Evolutionary conservation across 2,797 vertebrate species (phyloP), one percentile per base, ranked within the genome.

Genomic region (Melanotaenia maccullochi): DNA sequence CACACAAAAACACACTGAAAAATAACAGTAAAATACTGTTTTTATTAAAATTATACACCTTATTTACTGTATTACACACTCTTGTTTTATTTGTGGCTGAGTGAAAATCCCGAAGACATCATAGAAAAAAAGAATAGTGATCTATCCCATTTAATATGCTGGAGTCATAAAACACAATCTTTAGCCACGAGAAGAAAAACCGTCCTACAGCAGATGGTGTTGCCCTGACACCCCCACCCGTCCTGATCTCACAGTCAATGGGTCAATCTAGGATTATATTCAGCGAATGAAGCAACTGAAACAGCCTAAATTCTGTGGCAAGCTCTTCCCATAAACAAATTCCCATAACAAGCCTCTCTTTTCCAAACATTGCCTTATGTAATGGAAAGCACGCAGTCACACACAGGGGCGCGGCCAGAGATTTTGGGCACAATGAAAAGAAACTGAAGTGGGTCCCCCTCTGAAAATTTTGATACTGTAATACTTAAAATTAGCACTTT

Each of bases 261-360:
- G 69, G 32, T 71, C 56, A 65, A 63, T 56, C 61, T 65, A 52
- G 56, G 61, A 65, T 76, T 56, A 68, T 35, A 44, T 13, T 28
- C 56, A 65, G 70, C 44, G 33, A 57, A 32, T 55, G 28, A 55
- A 24, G 40, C 38, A 35, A 25, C 57, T 25, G 44, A 67, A 40
- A 44, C 38, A 67, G 55, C 38, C 40, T 32, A 64, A 59, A 69
- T 64, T 20, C 22, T 20, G 38, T 20, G 47, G 25, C 18, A 35
- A n/a, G 42, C 18, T 32, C 35, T 52, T 25, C 2, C 33, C 52
- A 20, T 60, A 42, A 24, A 57, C 42, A 40, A 12, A 67, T 18
- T 12, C 52, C 52, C 52, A 54, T 28, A 54, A 67, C 32, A 22
- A 62, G 35, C 49, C 1, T 44, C 32, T 56, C 51, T 35, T 51